Evolutionary conservation across 2,797 vertebrate species (phyloP).

Genomic region (Cebuella pygmaea): DNA sequence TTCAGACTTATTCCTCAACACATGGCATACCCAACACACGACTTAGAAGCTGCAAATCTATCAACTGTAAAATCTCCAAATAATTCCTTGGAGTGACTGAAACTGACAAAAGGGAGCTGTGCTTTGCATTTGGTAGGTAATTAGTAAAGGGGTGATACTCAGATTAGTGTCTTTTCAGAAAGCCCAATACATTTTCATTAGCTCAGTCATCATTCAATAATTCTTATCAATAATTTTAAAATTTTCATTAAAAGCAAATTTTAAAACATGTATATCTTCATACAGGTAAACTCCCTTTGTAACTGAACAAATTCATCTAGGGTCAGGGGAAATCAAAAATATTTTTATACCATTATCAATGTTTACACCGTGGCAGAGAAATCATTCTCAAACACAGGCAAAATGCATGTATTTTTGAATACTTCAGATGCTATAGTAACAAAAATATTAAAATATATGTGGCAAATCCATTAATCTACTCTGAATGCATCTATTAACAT

Average conservation of each 20-base stretch:
- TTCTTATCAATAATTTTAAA: neutral
- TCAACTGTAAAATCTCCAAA: neutral
- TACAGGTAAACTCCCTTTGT: neutral
- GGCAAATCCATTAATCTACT: neutral
- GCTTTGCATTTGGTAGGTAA: neutral
- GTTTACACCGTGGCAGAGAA: neutral
- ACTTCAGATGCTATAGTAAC: neutral
- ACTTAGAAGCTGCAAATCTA: neutral
- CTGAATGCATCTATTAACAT: neutral
- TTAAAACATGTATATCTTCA: neutral
- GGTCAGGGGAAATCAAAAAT: neutral
- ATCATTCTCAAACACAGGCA: neutral
- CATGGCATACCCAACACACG: neutral
- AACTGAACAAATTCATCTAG: neutral
- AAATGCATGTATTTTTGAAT: neutral
- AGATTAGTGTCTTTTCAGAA: neutral
- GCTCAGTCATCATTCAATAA: neutral
- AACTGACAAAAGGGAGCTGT: neutral
- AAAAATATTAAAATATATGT: neutral
- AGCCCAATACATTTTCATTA: neutral
- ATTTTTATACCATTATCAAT: neutral
- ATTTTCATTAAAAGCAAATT: neutral
- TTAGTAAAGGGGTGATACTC: neutral
- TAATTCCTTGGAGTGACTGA: neutral
- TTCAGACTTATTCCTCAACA: neutral